Base-by-base conservation (phyloP, 1,140 invertebrate genomes). In the Brachionus rotundiformis region DNA sequence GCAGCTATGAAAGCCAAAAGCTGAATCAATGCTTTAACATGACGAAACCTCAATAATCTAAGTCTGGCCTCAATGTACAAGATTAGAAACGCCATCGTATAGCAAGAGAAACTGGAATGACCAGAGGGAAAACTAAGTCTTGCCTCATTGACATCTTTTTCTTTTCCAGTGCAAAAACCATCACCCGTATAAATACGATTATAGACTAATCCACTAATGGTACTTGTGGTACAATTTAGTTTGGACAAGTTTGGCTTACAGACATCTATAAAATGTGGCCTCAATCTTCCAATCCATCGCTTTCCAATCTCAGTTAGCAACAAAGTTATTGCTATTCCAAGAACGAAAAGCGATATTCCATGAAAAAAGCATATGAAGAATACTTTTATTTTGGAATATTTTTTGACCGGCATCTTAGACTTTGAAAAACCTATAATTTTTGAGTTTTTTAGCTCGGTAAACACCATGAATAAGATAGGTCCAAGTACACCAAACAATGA, bases 231-330 rank as follows among this genome's bases (percentile, higher is more conserved):
- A 11, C 68, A 73, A 44, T 73, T 73, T 3, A 73, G 36, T 73
- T 73, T 41, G 10, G 36, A n/a, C 3, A 47, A 27, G 82, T 86
- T 83, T 13, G 90, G 90, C 39, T 90, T 86, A 29, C 92, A 91
- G 85, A 83, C 88, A 83, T 90, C 90, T 83, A 95, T 91, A 88
- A 98, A 98, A 88, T 98, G 94, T 6, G 96, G 96, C 13, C 96
- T 89, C 77, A 97, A 88, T 63, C 95, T 90, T 31, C 96, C 96
- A 82, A 97, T 92, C 2, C 47, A 79, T 11, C 96, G 96, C 88
- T 97, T 98, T 23, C 92, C 93, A 83, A 96, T 91, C 85, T 96
- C 94, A 2, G 94, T 95, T 5, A 92, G 91, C 11, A 82, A 36
- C 19, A 82, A 75, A 25, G 61, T 13, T 23, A 73, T 29, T n/a